Evolutionary conservation across 2,113 vertebrate species (phyloP).

Genomic region (Petroica traversi): DNA sequence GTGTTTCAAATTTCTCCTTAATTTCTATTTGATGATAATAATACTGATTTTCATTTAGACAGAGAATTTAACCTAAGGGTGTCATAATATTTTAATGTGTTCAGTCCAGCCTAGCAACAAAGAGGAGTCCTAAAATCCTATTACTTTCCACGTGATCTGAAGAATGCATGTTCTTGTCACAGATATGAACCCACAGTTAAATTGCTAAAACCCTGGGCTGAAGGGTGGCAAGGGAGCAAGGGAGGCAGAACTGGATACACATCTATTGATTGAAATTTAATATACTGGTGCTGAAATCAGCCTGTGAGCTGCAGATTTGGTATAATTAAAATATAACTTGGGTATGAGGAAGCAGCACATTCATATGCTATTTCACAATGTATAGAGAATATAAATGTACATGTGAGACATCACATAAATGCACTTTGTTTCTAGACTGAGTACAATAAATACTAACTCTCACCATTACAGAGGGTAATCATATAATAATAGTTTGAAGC

Average conservation of each 20-base stretch:
- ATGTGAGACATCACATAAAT: background rate
- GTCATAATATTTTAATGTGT: background rate
- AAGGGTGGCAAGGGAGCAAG: too few species aligned
- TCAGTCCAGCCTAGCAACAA: background rate
- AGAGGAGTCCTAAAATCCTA: background rate
- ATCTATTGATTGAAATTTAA: background rate
- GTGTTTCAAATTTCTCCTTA: background rate
- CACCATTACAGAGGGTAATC: background rate
- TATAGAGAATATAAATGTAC: background rate
- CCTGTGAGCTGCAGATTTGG: background rate
- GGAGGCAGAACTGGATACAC: background rate
- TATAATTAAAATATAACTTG: background rate
- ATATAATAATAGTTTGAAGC: background rate
- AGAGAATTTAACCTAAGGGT: background rate
- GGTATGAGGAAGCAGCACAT: background rate
- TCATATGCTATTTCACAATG: background rate
- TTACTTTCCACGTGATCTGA: background rate
- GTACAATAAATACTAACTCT: background rate
- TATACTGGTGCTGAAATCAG: background rate
- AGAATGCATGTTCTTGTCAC: background rate
- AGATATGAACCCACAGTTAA: background rate
- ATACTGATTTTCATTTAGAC: background rate
- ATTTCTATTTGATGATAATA: background rate
- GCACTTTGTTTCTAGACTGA: background rate
- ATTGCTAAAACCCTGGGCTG: background rate